Evolutionary conservation across 1,140 invertebrate genomes (phyloP), one percentile per base, ranked within the genome.

Genomic region (Aphaenogaster rudis): DNA sequence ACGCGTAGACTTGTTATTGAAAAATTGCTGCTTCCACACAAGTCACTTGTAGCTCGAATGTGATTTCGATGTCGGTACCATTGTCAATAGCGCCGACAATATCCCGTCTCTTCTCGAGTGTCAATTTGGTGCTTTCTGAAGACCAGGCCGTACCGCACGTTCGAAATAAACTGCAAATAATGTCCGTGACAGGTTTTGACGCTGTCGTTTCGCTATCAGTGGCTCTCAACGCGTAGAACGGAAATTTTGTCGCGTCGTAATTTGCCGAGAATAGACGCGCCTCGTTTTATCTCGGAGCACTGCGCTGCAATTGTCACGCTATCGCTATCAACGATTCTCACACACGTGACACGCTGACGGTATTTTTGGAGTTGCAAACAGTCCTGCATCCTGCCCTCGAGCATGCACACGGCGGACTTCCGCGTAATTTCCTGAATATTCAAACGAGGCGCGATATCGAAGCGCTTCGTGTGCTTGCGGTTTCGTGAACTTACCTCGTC

Each of bases 401-500:
- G 33, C 52, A 13, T 3, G 52, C 42, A 28, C 72, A 61, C 80
- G 21, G 39, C 59, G 77, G 61, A 45, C 63, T 71, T 39, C 50
- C 66, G 66, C 21, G 39, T 82, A 74, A 82, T 74, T 82, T 74
- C 67, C 80, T 74, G 80, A 82, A 82, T 82, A 82, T 82, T 82
- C 67, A 74, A 39, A 45, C 8, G 13, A 63, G 50, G 36, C n/a
- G 17, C 63, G 42, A 78, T 71, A 81, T 86, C 80, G 33, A 17
- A 8, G 28, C 7, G 69, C 78, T 82, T 76, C 61, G 77, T 54
- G 77, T 54, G 84, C 42, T 66, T 50, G 87, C 80, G 78, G 72
- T 54, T 85, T 89, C 86, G 82, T n/a, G 63, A 5, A 77, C 57
- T 77, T 90, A 90, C 72, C 88, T 86, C 69, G 80, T 36, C 84